A percentile compares a stretch with the other conserved stretches of the same genome.
Conservation (phyloP, 2,888 invertebrate genomes). For the Drosophila yooni region DNA sequence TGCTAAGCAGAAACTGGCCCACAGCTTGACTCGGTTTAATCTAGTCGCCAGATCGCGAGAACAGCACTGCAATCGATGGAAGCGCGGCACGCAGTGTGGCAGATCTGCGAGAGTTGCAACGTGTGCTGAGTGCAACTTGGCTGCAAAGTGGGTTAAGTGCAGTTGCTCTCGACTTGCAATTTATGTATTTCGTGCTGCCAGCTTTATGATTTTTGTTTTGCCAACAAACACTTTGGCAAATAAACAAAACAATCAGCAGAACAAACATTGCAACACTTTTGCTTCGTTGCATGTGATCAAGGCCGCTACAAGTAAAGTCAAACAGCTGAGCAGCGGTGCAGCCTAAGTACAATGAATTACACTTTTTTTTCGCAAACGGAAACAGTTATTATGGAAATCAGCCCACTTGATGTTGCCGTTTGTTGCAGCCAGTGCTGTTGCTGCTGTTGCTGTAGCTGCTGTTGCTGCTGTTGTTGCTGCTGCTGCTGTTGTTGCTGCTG, state of each 20-base stretch:
- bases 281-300: conserved; percentile 57
- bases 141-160: conserved; percentile 69
- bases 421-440: background rate
- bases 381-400: conserved; percentile 61
- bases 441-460: background rate
- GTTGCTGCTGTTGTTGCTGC: rapidly evolving
- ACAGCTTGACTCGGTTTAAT: conserved; percentile 36
- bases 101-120: conserved; percentile 28
- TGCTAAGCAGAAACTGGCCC: conserved; percentile 17
- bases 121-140: conserved; percentile 21
- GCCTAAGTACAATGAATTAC: conserved; percentile 69
- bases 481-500: rapidly evolving
- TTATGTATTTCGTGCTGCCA: conserved; percentile 63
- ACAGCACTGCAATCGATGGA: conserved; percentile 62
- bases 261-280: conserved; percentile 75
- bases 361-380: conserved; percentile 55
- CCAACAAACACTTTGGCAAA: conserved; percentile 56
- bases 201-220: conserved; percentile 62
- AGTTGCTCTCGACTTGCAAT: conserved; percentile 53
- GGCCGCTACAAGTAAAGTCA: conserved; percentile 41
- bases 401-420: conserved; percentile 45
- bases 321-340: conserved; percentile 38
- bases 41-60: conserved; percentile 43
- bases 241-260: conserved; percentile 72
- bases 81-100: conserved; percentile 57